These are phyloP conservation scores for Saccostrea cuccullata DNA, from an alignment of 1,140 invertebrate species.

Conservation along the genomic window DNA sequence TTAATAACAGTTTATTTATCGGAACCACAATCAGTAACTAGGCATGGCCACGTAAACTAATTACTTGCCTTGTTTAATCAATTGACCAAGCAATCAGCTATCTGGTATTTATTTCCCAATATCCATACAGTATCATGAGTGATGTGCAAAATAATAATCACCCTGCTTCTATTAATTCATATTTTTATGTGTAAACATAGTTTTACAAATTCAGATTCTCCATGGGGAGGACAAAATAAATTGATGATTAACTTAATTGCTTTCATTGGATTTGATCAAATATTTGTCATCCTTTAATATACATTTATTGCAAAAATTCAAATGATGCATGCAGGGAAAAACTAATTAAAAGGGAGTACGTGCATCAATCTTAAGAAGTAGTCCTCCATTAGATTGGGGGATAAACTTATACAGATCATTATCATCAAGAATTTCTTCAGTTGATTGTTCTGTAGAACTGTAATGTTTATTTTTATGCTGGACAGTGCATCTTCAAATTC, in stretches of 20 bases:
- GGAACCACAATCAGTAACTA: background rate
- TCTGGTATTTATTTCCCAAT: background rate
- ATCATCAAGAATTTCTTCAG: too few species aligned
- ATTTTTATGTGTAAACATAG: constrained; percentile 11
- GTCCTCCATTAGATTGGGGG: too few species aligned
- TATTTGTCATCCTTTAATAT: constrained; percentile 5
- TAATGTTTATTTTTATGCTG: too few species aligned
- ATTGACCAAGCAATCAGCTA: background rate
- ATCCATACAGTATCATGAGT: background rate
- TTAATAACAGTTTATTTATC: background rate
- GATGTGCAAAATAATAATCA: constrained; percentile 25
- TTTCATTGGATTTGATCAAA: constrained; percentile 3
- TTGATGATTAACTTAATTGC: constrained; percentile 18
- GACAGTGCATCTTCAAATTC: too few species aligned
- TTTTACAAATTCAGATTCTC: background rate
- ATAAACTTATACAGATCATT: too few species aligned
- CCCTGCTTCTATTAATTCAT: background rate
- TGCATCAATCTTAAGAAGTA: too few species aligned
- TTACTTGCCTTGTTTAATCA: background rate
- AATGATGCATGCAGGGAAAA: background rate
- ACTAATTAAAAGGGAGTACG: background rate
- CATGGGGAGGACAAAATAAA: background rate
- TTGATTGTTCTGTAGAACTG: too few species aligned
- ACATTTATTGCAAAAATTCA: background rate
- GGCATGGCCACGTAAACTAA: background rate